These are phyloP conservation scores for Drosophila falleni DNA, from an alignment of 2,888 invertebrate species.

Conservation along the genomic window DNA sequence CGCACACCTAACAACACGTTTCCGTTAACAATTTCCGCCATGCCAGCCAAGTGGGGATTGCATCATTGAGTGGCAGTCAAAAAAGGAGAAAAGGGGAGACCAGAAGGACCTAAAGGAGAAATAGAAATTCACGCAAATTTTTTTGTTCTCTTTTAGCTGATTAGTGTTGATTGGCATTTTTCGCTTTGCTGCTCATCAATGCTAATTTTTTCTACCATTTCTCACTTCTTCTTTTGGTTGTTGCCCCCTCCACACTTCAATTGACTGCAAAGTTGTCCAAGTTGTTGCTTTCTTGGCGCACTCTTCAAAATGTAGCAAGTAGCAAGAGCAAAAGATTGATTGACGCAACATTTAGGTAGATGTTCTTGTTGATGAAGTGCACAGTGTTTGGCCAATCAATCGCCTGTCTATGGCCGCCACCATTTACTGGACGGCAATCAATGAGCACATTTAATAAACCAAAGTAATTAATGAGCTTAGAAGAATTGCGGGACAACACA, in stretches of 20 bases:
- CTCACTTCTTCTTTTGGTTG: constrained; percentile 26
- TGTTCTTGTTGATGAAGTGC: constrained; percentile 64
- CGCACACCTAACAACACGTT: constrained; percentile 72
- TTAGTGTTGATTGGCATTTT: constrained; percentile 83
- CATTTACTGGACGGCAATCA: constrained; percentile 26
- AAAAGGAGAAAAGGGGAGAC: background rate
- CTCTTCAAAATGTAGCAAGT: constrained; percentile 51
- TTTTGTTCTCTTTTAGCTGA: constrained; percentile 61
- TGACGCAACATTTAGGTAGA: constrained; percentile 61
- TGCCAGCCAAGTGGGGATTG: constrained; percentile 58
- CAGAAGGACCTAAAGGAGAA: constrained; percentile 1
- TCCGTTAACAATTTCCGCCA: constrained; percentile 75
- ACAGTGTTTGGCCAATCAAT: constrained; percentile 51
- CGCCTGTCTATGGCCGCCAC: constrained; percentile 30
- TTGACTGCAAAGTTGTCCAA: constrained; percentile 44
- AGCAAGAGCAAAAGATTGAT: constrained; percentile 73
- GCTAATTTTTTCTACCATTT: constrained; percentile 65
- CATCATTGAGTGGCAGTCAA: constrained; percentile 59
- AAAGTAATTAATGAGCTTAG: constrained; percentile 66
- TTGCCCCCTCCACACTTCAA: background rate
- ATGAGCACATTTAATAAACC: constrained; percentile 50
- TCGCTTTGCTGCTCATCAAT: constrained; percentile 82
- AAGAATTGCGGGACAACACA: constrained; percentile 22
- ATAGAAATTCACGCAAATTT: constrained; percentile 55
- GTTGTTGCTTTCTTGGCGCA: constrained; percentile 26